Percentiles rank a stretch among this genome's conserved stretches.
Conservation (phyloP, 92 coral and sea anemone genomes). For the Blastomussa wellsi region DNA sequence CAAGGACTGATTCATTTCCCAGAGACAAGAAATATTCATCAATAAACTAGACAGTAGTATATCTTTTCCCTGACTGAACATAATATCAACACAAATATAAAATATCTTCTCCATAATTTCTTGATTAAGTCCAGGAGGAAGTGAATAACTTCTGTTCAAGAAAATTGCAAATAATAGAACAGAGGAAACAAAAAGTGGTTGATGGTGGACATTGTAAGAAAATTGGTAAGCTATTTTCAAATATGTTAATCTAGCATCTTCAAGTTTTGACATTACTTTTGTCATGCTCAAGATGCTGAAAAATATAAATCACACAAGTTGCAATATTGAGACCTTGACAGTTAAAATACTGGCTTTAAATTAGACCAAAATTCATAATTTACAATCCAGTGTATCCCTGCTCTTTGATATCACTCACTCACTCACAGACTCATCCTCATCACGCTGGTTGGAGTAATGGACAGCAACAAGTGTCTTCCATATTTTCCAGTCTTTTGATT, state of each 20-base stretch:
- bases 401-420: too few species aligned
- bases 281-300: not conserved
- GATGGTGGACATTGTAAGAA: not conserved
- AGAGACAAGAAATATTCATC: not conserved
- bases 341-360: too few species aligned
- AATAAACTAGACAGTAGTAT: not conserved
- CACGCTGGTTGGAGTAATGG: too few species aligned
- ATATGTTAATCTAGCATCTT: not conserved
- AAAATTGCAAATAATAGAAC: slow-evolving; percentile 12
- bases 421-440: too few species aligned
- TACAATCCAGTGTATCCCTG: too few species aligned
- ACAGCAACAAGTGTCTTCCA: too few species aligned
- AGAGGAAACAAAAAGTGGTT: not conserved
- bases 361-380: too few species aligned
- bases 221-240: not conserved
- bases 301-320: not conserved
- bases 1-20: not conserved
- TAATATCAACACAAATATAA: not conserved
- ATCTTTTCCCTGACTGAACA: not conserved
- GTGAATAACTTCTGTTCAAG: slow-evolving; percentile 30
- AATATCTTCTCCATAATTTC: not conserved
- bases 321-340: not conserved
- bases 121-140: not conserved
- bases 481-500: too few species aligned
- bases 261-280: not conserved